phyloP scores from a whole-genome alignment of 1,140 invertebrate genomes.

The Neodiprion lecontei region DNA sequence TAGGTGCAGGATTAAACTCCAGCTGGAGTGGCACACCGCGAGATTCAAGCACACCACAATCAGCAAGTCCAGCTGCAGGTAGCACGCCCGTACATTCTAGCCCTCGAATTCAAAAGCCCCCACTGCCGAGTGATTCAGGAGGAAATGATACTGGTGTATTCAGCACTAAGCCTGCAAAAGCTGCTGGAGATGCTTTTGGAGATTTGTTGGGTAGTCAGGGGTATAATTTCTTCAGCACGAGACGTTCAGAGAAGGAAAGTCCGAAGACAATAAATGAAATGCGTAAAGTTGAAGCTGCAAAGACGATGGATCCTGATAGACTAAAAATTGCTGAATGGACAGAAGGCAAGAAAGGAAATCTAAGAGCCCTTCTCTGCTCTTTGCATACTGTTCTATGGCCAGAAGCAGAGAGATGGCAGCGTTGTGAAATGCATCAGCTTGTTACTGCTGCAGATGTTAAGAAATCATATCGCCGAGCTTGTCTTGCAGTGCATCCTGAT shows the following conservation, averaged over 20 bases:
- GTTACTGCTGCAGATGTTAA: slow-evolving; percentile 92
- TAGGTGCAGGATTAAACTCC: slow-evolving; percentile 51
- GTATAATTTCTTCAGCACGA: slow-evolving; percentile 73
- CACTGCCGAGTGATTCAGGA: slow-evolving; percentile 46
- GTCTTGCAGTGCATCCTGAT: slow-evolving; percentile 96
- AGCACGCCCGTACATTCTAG: slow-evolving; percentile 56
- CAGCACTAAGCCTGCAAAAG: slow-evolving; percentile 56
- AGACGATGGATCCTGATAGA: slow-evolving; percentile 91
- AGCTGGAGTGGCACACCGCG: slow-evolving; percentile 58
- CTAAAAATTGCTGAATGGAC: slow-evolving; percentile 84
- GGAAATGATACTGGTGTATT: slow-evolving; percentile 23
- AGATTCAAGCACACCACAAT: slow-evolving; percentile 56
- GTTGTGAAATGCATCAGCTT: slow-evolving; percentile 93
- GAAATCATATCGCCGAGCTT: slow-evolving; percentile 94
- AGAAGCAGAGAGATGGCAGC: slow-evolving; percentile 86
- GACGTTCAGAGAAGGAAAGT: slow-evolving; percentile 75
- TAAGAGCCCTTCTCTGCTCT: slow-evolving; percentile 92
- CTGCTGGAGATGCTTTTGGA: slow-evolving; percentile 81
- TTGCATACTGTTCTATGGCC: slow-evolving; percentile 95
- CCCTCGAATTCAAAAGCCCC: slow-evolving; percentile 52
- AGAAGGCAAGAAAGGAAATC: slow-evolving; percentile 96
- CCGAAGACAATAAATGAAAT: slow-evolving; percentile 92
- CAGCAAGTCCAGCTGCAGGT: slow-evolving; percentile 50
- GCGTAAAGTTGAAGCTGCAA: slow-evolving; percentile 85
- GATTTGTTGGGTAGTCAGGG: slow-evolving; percentile 89